phyloP scores from a whole-genome alignment of 1,140 invertebrate species.

The Mactra quadrangularis region DNA sequence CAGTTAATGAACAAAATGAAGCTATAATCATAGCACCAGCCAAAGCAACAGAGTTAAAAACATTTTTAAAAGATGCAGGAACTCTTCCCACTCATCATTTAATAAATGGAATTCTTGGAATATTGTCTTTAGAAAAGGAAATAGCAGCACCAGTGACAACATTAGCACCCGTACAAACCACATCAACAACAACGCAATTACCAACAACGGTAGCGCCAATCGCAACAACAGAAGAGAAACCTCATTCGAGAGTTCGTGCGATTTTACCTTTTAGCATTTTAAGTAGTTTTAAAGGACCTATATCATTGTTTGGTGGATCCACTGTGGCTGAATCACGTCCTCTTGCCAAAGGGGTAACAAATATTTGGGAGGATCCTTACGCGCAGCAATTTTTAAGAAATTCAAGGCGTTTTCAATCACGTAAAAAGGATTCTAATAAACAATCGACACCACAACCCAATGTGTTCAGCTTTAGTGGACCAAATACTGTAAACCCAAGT shows the following conservation, averaged over 20 bases:
- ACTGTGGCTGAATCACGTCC: no score
- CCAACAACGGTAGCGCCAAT: background rate
- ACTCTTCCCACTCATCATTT: constrained; percentile 30
- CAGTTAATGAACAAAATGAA: background rate
- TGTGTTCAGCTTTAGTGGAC: no score
- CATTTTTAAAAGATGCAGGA: constrained; percentile 16
- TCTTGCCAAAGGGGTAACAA: no score
- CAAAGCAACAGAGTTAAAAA: background rate
- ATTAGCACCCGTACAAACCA: background rate
- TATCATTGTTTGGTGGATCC: no score
- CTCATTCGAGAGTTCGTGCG: background rate
- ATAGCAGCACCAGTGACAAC: background rate
- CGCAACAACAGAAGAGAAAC: background rate
- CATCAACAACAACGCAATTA: background rate
- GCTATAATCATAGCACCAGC: background rate
- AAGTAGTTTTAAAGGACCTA: no score
- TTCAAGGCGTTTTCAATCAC: no score
- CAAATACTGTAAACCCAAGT: no score
- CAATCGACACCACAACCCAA: no score
- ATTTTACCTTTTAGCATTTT: no score
- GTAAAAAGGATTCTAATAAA: no score
- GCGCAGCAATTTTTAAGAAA: no score
- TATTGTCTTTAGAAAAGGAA: background rate
- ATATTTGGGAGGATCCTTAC: no score
- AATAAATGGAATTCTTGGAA: constrained; percentile 37